A percentile compares a stretch with the other conserved stretches of the same genome.
Conservation (phyloP, 1,140 invertebrate genomes). For the Gonioctena quinquepunctata region DNA sequence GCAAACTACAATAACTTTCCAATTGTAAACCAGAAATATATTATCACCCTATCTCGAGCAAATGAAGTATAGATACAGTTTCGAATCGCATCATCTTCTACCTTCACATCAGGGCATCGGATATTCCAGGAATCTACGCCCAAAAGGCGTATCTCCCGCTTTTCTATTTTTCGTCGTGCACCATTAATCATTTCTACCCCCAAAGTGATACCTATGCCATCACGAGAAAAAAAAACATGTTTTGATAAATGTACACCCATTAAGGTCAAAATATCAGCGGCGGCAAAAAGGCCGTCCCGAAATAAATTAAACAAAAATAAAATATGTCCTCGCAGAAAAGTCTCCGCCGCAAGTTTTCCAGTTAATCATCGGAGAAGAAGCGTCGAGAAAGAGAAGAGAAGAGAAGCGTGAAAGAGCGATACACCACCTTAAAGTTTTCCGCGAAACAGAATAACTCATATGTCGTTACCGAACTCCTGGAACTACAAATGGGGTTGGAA, state of each 20-base stretch:
- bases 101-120: too few species aligned
- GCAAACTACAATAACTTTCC: too few species aligned
- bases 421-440: background rate
- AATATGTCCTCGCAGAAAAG: slow-evolving; percentile 13
- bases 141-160: background rate
- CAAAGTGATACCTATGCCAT: slow-evolving; percentile 5
- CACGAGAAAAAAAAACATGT: background rate
- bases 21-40: too few species aligned
- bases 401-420: background rate
- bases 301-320: slow-evolving; percentile 17
- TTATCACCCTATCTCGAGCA: too few species aligned
- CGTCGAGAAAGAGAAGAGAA: background rate
- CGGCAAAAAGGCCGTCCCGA: background rate
- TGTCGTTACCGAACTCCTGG: background rate
- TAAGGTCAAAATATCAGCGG: slow-evolving; percentile 4
- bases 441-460: background rate
- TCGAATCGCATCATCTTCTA: too few species aligned
- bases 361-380: slow-evolving; percentile 3
- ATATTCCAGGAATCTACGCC: background rate
- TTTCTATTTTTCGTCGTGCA: background rate
- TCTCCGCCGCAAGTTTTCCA: background rate
- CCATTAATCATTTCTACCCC: background rate
- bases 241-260: slow-evolving; percentile 3
- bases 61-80: too few species aligned
- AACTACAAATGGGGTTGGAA: too few species aligned